Conservation (phyloP, 2,113 vertebrate species). For the Arothron firmamentum region DNA sequence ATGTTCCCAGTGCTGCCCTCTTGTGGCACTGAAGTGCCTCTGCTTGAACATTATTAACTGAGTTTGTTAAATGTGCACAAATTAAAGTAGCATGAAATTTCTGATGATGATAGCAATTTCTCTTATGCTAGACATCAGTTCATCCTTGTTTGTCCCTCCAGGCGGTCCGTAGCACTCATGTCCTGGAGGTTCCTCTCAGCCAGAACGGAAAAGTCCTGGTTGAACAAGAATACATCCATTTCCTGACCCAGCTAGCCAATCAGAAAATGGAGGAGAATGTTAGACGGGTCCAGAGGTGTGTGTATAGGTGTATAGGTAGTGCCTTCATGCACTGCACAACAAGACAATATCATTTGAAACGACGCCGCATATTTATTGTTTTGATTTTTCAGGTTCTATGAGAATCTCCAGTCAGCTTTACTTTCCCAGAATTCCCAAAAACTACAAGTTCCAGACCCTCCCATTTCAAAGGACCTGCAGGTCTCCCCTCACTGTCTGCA, state of each 20-base stretch:
- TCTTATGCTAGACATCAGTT: background rate
- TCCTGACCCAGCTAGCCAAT: conserved; percentile 83
- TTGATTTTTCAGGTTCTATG: conserved; percentile 76
- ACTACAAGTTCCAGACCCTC: conserved; percentile 2
- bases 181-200: conserved; percentile 89
- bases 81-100: too few relatives aligned
- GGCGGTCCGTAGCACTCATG: conserved; percentile 92
- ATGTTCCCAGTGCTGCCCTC: too few relatives aligned
- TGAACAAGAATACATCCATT: conserved; percentile 82
- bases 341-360: background rate
- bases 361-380: background rate
- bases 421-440: conserved; percentile 14
- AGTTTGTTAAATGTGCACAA: background rate
- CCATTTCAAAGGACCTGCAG: conserved; percentile 6
- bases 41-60: too few relatives aligned
- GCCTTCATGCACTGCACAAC: background rate
- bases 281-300: conserved; percentile 83
- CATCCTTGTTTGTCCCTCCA: conserved; percentile 38
- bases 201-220: conserved; percentile 81
- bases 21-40: too few relatives aligned
- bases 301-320: too few relatives aligned
- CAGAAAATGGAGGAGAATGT: conserved; percentile 91
- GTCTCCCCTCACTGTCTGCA: background rate
- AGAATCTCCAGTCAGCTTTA: conserved; percentile 74
- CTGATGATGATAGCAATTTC: too few relatives aligned